phyloP scores from a whole-genome alignment of 2,113 vertebrate species.

The Neofelis nebulosa region DNA sequence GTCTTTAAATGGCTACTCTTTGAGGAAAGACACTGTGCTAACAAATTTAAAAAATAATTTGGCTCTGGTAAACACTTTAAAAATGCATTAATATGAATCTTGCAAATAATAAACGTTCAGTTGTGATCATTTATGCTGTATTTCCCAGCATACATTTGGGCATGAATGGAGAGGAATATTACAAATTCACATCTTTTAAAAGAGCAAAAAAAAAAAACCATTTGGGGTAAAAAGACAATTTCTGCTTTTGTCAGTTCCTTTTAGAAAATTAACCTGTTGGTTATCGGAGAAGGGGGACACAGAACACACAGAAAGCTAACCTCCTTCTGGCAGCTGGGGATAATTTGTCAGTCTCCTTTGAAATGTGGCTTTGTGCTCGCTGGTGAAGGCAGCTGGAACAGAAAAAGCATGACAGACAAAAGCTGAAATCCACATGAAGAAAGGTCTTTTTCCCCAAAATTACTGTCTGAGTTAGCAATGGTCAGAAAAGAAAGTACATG shows the following conservation, averaged over 20 bases:
- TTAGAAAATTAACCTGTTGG: constrained; percentile 72
- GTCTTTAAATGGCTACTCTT: constrained; percentile 29
- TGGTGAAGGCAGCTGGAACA: constrained; percentile 74
- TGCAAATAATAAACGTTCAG: constrained; percentile 25
- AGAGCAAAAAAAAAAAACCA: background rate
- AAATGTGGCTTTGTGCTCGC: constrained; percentile 76
- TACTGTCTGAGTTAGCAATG: constrained; percentile 64
- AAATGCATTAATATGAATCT: background rate
- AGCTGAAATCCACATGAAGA: constrained; percentile 77
- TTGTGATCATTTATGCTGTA: background rate
- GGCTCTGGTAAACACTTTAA: background rate
- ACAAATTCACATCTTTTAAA: constrained; percentile 5
- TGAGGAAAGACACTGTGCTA: background rate
- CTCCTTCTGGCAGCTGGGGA: constrained; percentile 73
- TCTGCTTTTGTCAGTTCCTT: constrained; percentile 58
- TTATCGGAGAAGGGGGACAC: constrained; percentile 62
- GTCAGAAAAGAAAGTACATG: constrained; percentile 58
- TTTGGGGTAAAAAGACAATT: constrained; percentile 31
- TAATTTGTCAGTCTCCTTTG: constrained; percentile 76
- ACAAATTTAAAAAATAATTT: constrained; percentile 36
- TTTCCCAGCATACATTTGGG: constrained; percentile 6
- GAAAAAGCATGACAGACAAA: constrained; percentile 74
- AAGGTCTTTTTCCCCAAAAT: constrained; percentile 56
- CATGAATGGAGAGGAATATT: constrained; percentile 22
- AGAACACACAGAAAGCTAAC: constrained; percentile 70